phyloP scores from a whole-genome alignment of 1,140 invertebrate species.

The Lordiphosa clarofinis region DNA sequence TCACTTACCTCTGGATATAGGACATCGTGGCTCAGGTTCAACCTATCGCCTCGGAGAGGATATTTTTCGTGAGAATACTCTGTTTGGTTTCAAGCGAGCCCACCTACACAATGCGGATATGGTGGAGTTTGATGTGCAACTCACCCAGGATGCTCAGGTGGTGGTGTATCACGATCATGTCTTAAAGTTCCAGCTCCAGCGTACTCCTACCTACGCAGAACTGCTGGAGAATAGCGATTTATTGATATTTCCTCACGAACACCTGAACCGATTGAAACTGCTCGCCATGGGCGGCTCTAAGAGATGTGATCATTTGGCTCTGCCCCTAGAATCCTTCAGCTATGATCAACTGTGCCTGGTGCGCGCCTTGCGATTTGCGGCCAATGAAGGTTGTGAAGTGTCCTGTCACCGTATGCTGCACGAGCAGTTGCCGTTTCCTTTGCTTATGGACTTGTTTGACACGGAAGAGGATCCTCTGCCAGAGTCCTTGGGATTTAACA shows the following conservation, averaged over 20 bases:
- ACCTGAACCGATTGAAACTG: constrained; percentile 24
- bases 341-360: constrained; percentile 34
- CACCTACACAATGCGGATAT: constrained; percentile 38
- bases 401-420: constrained; percentile 84
- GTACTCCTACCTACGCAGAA: constrained; percentile 7
- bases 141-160: constrained; percentile 57
- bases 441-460: constrained; percentile 86
- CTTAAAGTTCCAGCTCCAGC: constrained; percentile 23
- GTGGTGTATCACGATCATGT: constrained; percentile 58
- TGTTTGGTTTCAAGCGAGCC: constrained; percentile 36
- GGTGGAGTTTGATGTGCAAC: constrained; percentile 63
- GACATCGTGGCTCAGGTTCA: constrained; percentile 44
- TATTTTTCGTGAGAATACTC: constrained; percentile 57
- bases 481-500: constrained; percentile 91
- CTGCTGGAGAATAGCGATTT: constrained; percentile 24
- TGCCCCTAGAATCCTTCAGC: constrained; percentile 40
- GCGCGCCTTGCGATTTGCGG: constrained; percentile 11
- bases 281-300: constrained; percentile 35
- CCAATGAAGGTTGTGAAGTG: constrained; percentile 7
- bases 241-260: constrained; percentile 33
- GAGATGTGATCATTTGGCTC: constrained; percentile 11
- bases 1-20: constrained; percentile 34
- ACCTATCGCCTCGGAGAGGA: constrained; percentile 21
- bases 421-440: constrained; percentile 95
- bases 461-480: constrained; percentile 83